Evolutionary conservation across 2,888 invertebrate species (phyloP).

Genomic region (Nesidiocoris tenuis): DNA sequence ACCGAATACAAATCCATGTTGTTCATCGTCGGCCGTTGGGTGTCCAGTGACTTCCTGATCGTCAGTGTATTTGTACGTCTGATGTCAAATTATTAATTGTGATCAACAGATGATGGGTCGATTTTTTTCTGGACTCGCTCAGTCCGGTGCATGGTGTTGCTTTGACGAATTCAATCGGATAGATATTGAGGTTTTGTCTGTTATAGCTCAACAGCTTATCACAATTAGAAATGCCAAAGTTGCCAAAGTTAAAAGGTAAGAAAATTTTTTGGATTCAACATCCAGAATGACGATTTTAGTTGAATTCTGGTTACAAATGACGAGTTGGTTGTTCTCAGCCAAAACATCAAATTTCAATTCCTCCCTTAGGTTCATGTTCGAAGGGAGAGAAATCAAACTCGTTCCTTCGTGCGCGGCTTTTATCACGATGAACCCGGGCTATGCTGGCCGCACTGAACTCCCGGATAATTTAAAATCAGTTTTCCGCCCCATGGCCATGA

Average conservation of each 20-base stretch:
- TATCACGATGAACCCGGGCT: constrained; percentile 87
- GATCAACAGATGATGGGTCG: constrained; percentile 84
- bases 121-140: constrained; percentile 63
- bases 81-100: neutral
- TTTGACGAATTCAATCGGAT: constrained; percentile 92
- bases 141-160: constrained; percentile 90
- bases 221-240: constrained; percentile 75
- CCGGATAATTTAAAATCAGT: constrained; percentile 90
- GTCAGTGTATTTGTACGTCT: neutral
- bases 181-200: constrained; percentile 86
- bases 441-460: constrained; percentile 80
- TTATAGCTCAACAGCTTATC: constrained; percentile 87
- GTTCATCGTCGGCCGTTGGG: too few relatives aligned
- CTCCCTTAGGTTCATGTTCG: constrained; percentile 68
- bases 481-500: constrained; percentile 91
- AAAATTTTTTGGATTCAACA: neutral
- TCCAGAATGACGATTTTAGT: neutral
- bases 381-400: constrained; percentile 73
- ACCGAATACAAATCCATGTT: too few relatives aligned
- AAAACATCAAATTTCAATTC: neutral
- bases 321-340: too few relatives aligned
- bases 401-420: constrained; percentile 79
- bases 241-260: constrained; percentile 59
- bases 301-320: too few relatives aligned
- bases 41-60: too few relatives aligned